Evolutionary conservation across 2,888 invertebrate species (phyloP).

Genomic region (Mellilla xanthometata): DNA sequence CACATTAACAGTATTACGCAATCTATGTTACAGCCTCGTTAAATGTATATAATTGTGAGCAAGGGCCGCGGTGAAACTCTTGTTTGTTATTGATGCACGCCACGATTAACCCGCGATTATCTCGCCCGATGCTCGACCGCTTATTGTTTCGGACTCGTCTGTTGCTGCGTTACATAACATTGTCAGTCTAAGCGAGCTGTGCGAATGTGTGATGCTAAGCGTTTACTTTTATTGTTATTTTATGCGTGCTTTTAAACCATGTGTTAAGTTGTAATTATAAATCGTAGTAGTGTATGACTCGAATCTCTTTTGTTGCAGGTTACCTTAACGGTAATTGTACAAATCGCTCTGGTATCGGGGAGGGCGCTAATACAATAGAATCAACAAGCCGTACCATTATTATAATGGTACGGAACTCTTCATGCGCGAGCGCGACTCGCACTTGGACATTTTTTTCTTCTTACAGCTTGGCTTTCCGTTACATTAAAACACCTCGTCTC

Average conservation of each 20-base stretch:
- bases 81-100: conserved; percentile 29
- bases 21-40: conserved; percentile 32
- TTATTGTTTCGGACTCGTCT: conserved; percentile 13
- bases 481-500: too few species aligned
- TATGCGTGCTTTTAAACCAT: conserved; percentile 28
- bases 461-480: too few species aligned
- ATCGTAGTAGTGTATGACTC: too few species aligned
- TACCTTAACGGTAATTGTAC: conserved; percentile 85
- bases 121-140: conserved; percentile 11
- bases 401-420: too few species aligned
- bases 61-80: conserved; percentile 36
- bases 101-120: conserved; percentile 24
- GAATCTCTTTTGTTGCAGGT: conserved; percentile 78
- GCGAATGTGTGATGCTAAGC: too few species aligned
- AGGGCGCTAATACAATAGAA: conserved; percentile 86
- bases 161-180: conserved; percentile 6
- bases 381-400: too few species aligned
- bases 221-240: conserved; percentile 3
- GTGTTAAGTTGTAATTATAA: background rate
- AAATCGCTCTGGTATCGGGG: conserved; percentile 84
- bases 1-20: conserved; percentile 47
- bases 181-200: conserved; percentile 4
- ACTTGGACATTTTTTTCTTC: too few species aligned
- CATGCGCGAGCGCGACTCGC: too few species aligned
- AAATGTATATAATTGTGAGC: conserved; percentile 41